Conservation (phyloP, 2,797 vertebrate species). For the Perodicticus potto region DNA sequence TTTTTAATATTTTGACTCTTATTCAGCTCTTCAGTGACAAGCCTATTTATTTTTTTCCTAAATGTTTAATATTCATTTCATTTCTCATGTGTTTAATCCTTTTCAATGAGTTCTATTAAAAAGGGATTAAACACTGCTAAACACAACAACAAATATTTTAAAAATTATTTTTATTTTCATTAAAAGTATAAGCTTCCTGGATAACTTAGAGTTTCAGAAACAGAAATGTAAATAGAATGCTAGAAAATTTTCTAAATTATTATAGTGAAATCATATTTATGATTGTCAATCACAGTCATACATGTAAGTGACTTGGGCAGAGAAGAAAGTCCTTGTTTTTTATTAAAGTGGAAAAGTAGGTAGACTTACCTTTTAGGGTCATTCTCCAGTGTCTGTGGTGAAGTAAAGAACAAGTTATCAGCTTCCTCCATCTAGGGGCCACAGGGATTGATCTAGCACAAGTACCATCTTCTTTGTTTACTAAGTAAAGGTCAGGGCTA, state of each 20-base stretch:
- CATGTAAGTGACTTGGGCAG: neutral
- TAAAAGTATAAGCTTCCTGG: constrained; percentile 63
- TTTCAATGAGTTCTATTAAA: constrained; percentile 87
- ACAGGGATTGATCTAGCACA: neutral
- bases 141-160: constrained; percentile 85
- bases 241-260: constrained; percentile 1
- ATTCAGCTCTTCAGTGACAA: constrained; percentile 65
- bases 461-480: neutral
- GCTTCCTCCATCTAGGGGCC: accelerated
- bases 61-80: constrained; percentile 85
- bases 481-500: neutral
- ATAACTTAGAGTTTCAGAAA: constrained; percentile 59
- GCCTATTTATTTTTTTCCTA: constrained; percentile 70
- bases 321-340: neutral
- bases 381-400: neutral
- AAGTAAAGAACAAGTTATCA: neutral
- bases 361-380: neutral
- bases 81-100: constrained; percentile 84
- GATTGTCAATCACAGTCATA: neutral
- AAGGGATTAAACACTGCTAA: constrained; percentile 86
- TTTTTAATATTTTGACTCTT: constrained; percentile 6
- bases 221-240: neutral
- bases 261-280: constrained; percentile 10
- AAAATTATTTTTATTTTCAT: constrained; percentile 73
- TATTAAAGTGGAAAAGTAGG: neutral